Evolutionary conservation across 2,797 vertebrate species (phyloP).

Genomic region (Lagothrix lagotricha): DNA sequence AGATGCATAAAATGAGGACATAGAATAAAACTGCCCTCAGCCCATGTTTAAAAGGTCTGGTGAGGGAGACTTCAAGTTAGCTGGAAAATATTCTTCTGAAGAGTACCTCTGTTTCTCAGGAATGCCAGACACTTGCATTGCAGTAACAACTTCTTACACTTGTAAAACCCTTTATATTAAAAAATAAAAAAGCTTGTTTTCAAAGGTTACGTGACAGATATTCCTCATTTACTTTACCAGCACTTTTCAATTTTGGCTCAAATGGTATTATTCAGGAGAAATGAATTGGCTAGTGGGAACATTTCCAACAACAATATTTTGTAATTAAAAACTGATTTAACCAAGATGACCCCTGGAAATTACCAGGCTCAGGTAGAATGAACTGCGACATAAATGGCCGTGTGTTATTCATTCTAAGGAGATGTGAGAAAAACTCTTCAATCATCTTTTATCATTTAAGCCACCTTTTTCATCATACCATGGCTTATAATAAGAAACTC

Average conservation of each 20-base stretch:
- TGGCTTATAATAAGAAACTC: conserved; percentile 27
- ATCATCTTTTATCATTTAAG: conserved; percentile 51
- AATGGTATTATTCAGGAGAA: conserved; percentile 47
- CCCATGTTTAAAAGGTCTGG: neutral
- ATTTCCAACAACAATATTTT: conserved; percentile 59
- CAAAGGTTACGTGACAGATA: neutral
- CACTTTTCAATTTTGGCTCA: conserved; percentile 14
- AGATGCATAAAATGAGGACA: neutral
- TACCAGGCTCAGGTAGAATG: conserved; percentile 38
- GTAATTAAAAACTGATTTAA: conserved; percentile 77
- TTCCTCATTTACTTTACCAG: neutral
- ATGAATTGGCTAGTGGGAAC: conserved; percentile 41
- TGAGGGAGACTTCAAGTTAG: neutral
- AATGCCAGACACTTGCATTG: neutral
- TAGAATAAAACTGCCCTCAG: neutral
- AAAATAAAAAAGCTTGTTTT: neutral
- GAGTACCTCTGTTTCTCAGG: neutral
- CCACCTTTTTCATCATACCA: conserved; percentile 60
- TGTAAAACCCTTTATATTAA: neutral
- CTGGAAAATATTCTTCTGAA: neutral
- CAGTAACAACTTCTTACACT: neutral
- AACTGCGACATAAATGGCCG: neutral
- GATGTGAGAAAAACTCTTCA: conserved; percentile 16
- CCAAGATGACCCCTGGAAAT: conserved; percentile 66
- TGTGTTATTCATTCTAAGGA: conserved; percentile 53